These are phyloP conservation scores for Tauraco erythrolophus DNA, from an alignment of 2,113 vertebrate genomes.

Conservation along the genomic window DNA sequence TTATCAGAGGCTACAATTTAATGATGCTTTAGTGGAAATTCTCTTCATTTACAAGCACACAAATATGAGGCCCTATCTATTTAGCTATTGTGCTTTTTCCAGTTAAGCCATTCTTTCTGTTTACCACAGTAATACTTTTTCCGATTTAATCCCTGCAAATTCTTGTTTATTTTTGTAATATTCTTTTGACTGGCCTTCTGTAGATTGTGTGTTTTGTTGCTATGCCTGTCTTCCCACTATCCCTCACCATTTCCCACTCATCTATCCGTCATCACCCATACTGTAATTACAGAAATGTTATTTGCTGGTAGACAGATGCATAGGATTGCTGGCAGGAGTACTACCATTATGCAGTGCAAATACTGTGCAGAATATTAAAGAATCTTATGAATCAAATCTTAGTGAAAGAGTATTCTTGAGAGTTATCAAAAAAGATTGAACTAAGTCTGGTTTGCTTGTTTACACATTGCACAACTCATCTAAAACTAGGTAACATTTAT, in stretches of 20 bases:
- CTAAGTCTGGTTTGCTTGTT: slow-evolving; percentile 39
- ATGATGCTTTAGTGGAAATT: slow-evolving; percentile 23
- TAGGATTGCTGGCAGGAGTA: slow-evolving; percentile 13
- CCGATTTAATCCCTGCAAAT: background rate
- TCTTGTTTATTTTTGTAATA: slow-evolving; percentile 20
- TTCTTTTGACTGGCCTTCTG: slow-evolving; percentile 1
- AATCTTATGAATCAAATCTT: slow-evolving; percentile 50
- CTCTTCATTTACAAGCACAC: slow-evolving; percentile 16
- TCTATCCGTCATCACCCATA: background rate
- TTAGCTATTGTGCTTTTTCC: background rate
- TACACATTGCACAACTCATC: slow-evolving; percentile 36
- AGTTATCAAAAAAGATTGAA: slow-evolving; percentile 35
- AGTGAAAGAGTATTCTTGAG: background rate
- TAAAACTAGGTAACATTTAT: slow-evolving; percentile 12
- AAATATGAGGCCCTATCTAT: background rate
- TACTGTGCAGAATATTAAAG: slow-evolving; percentile 48
- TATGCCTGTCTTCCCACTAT: slow-evolving; percentile 18
- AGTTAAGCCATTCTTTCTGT: background rate
- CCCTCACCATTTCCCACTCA: background rate
- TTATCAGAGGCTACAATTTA: slow-evolving; percentile 63
- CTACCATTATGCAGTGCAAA: slow-evolving; percentile 42
- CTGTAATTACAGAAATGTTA: slow-evolving; percentile 58
- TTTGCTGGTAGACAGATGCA: slow-evolving; percentile 38
- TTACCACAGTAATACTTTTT: background rate
- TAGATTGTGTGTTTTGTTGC: background rate